A percentile compares a stretch with the other conserved stretches of the same genome.
Conservation (phyloP, 1,140 invertebrate genomes). For the Heliconius eleuchia region DNA sequence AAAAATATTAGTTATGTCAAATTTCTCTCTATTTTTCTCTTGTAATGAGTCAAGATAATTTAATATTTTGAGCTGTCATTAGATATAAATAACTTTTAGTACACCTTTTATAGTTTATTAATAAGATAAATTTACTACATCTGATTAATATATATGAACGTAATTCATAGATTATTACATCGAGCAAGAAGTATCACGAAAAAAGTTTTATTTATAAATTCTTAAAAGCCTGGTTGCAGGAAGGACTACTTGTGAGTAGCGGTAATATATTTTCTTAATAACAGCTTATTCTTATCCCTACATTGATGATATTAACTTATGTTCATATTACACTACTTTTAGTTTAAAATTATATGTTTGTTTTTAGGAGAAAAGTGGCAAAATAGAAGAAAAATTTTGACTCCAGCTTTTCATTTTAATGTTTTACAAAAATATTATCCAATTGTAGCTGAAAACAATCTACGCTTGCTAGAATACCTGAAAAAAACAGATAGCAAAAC, state of each 20-base stretch:
- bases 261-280: constrained; percentile 33
- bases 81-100: too few relatives aligned
- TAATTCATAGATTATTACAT: constrained; percentile 49
- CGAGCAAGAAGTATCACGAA: constrained; percentile 51
- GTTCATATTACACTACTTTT: not conserved
- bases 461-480: constrained; percentile 46
- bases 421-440: constrained; percentile 87
- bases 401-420: constrained; percentile 48
- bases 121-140: not conserved
- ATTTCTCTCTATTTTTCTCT: too few relatives aligned
- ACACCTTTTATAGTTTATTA: not conserved
- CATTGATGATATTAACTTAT: not conserved
- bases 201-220: constrained; percentile 53
- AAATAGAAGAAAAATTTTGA: constrained; percentile 46
- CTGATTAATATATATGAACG: not conserved
- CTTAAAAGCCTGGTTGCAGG: constrained; percentile 52
- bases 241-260: constrained; percentile 55
- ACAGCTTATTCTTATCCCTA: not conserved
- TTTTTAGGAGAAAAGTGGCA: constrained; percentile 46
- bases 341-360: too few relatives aligned
- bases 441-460: constrained; percentile 50
- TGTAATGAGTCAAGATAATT: too few relatives aligned
- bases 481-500: constrained; percentile 36
- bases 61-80: too few relatives aligned
- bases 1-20: too few relatives aligned